phyloP scores from a whole-genome alignment of 2,888 invertebrate species.

The Monopis laevigella region DNA sequence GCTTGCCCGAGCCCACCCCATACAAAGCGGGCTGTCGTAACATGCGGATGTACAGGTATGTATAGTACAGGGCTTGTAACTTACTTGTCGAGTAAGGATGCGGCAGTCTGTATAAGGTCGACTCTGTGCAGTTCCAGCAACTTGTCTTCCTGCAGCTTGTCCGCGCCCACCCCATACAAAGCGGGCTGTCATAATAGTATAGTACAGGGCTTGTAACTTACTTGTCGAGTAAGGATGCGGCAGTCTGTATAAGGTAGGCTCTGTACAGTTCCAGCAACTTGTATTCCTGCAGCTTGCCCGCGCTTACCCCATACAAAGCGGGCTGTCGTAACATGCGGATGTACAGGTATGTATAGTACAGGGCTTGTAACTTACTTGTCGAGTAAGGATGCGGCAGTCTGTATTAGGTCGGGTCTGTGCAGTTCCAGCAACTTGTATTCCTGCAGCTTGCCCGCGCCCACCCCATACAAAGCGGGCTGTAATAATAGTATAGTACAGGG shows the following conservation, averaged over 20 bases:
- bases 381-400: slow-evolving; percentile 90
- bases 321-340: slow-evolving; percentile 94
- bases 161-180: slow-evolving; percentile 87
- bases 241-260: slow-evolving; percentile 96
- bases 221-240: slow-evolving; percentile 86
- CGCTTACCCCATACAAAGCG: slow-evolving; percentile 86
- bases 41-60: slow-evolving; percentile 97
- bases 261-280: slow-evolving; percentile 86
- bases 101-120: slow-evolving; percentile 96
- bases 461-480: slow-evolving; percentile 90
- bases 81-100: slow-evolving; percentile 80
- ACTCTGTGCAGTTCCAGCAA: slow-evolving; percentile 90
- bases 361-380: slow-evolving; percentile 77
- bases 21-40: slow-evolving; percentile 89
- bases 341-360: slow-evolving; percentile 97
- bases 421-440: slow-evolving; percentile 88
- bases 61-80: no score
- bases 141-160: slow-evolving; percentile 83
- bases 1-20: slow-evolving; percentile 82
- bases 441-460: slow-evolving; percentile 80
- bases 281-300: slow-evolving; percentile 84
- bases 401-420: slow-evolving; percentile 92
- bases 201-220: no score
- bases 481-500: no score
- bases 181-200: no score